These are phyloP conservation scores for Phorcus lineatus DNA, from an alignment of 2,888 invertebrate species.

Conservation along the genomic window DNA sequence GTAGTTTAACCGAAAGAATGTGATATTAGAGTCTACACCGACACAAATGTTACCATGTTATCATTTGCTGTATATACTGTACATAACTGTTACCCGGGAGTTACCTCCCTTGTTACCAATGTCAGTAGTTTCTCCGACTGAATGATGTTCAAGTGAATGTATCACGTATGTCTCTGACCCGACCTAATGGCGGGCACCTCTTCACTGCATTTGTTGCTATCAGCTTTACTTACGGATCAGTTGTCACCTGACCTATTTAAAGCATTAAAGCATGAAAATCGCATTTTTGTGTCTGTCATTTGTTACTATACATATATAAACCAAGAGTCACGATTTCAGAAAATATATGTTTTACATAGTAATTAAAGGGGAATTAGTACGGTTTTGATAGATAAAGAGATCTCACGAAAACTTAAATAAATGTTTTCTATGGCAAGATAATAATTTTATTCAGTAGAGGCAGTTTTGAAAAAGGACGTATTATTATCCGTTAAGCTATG, in stretches of 20 bases:
- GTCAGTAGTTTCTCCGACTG: slow-evolving; percentile 10
- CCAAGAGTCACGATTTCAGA: too few species aligned
- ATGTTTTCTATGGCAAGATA: too few species aligned
- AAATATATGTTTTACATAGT: too few species aligned
- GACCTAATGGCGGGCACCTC: background rate
- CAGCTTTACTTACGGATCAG: slow-evolving; percentile 18
- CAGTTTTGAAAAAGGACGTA: too few species aligned
- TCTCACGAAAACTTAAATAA: too few species aligned
- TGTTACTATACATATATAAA: too few species aligned
- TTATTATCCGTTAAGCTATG: too few species aligned
- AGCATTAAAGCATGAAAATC: slow-evolving; percentile 19
- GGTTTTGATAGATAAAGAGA: too few species aligned
- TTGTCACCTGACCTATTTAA: slow-evolving; percentile 22
- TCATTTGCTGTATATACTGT: slow-evolving; percentile 13
- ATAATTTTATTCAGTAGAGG: too few species aligned
- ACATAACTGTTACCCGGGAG: slow-evolving; percentile 18
- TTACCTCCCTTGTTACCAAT: background rate
- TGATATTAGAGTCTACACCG: slow-evolving; percentile 9
- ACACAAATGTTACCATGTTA: slow-evolving; percentile 15
- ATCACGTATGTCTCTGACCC: slow-evolving; percentile 16
- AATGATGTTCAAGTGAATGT: background rate
- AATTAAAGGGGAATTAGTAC: too few species aligned
- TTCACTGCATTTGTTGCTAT: slow-evolving; percentile 24
- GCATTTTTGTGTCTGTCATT: too few species aligned
- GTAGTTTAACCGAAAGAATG: slow-evolving; percentile 14